Conservation (phyloP, 2,797 vertebrate species). For the Parauchenoglanis ngamensis region DNA sequence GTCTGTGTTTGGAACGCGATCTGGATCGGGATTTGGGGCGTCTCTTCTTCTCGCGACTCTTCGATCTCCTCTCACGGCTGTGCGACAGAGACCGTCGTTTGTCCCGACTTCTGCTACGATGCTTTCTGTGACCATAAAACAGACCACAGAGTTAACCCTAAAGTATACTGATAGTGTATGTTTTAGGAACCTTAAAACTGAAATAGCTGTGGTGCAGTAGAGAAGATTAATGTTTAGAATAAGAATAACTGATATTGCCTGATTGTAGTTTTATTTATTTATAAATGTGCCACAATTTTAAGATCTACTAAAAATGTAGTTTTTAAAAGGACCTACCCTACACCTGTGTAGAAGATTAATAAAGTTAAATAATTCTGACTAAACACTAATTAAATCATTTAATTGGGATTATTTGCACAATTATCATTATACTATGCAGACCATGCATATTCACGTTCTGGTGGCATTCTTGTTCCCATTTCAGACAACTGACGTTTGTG, state of each 20-base stretch:
- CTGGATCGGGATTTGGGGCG: slow-evolving; percentile 86
- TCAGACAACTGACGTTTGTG: no score
- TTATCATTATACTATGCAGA: background rate
- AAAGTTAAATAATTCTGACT: background rate
- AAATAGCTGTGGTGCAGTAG: background rate
- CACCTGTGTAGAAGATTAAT: background rate
- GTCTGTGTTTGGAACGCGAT: slow-evolving; percentile 88
- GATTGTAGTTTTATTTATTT: background rate
- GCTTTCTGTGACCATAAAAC: slow-evolving; percentile 76
- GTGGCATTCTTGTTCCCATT: background rate
- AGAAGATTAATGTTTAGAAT: background rate
- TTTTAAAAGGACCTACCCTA: background rate
- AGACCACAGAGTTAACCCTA: background rate
- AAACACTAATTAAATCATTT: background rate
- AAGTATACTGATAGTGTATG: background rate
- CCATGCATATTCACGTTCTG: background rate
- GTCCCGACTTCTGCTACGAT: slow-evolving; percentile 90
- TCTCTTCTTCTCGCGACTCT: slow-evolving; percentile 85
- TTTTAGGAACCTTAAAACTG: background rate
- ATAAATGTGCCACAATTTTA: background rate
- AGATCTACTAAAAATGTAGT: background rate
- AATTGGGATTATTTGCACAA: background rate
- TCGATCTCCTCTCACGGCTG: slow-evolving; percentile 76
- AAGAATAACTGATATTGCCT: background rate
- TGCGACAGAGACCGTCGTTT: slow-evolving; percentile 84